A percentile compares a stretch with the other conserved stretches of the same genome.
Conservation (phyloP, 2,113 vertebrate genomes). For the Glaucidium brasilianum region DNA sequence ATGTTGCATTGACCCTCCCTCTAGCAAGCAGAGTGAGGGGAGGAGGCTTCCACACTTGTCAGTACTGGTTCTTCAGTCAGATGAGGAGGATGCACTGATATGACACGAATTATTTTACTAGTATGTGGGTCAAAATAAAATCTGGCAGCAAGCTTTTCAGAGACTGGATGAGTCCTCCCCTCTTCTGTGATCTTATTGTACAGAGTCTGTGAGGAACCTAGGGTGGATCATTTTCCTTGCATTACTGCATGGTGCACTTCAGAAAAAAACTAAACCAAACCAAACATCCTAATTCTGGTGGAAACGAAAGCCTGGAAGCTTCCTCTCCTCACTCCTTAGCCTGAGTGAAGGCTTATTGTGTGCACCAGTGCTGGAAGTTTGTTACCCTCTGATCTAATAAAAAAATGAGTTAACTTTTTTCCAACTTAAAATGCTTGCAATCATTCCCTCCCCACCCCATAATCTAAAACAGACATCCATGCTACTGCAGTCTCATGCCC, state of each 20-base stretch:
- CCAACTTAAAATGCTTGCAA: neutral
- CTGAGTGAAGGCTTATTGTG: neutral
- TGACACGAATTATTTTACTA: constrained; percentile 37
- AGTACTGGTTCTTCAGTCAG: constrained; percentile 41
- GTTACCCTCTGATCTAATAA: neutral
- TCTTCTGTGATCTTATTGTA: neutral
- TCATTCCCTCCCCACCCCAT: neutral
- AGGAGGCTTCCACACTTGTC: constrained; percentile 56
- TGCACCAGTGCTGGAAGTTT: neutral
- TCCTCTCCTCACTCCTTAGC: neutral
- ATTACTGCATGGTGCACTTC: neutral
- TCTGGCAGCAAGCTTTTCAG: constrained; percentile 30
- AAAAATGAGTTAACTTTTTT: constrained; percentile 32
- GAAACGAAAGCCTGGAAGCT: neutral
- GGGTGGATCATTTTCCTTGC: neutral
- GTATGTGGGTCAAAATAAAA: constrained; percentile 48
- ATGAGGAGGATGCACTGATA: constrained; percentile 22
- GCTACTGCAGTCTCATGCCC: constrained; percentile 3
- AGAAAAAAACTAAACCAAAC: neutral
- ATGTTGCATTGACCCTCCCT: constrained; percentile 13
- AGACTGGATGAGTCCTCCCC: neutral
- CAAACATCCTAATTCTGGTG: neutral
- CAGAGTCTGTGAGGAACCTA: neutral
- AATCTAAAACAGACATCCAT: neutral
- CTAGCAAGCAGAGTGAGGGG: constrained; percentile 19